A percentile compares a stretch with the other conserved stretches of the same genome.
Evolutionary conservation across 2,888 invertebrate species (phyloP).

Genomic region (Plusia festucae): DNA sequence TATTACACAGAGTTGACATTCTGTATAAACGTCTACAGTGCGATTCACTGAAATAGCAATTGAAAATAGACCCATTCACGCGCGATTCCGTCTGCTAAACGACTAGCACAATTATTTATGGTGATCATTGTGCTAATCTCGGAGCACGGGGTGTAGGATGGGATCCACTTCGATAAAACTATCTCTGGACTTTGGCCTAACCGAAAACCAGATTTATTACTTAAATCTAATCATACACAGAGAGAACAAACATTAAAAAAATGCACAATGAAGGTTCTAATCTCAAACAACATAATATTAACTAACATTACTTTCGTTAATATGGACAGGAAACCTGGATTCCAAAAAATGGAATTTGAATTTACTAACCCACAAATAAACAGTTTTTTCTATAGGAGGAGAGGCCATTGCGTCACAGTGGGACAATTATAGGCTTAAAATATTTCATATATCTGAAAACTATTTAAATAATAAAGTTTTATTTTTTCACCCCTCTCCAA

Average conservation of each 20-base stretch:
- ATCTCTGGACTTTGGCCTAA: background rate
- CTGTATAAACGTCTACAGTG: conserved; percentile 11
- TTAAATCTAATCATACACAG: no score
- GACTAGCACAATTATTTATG: conserved; percentile 38
- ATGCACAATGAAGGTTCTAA: no score
- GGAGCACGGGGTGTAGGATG: conserved; percentile 3
- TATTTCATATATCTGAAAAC: no score
- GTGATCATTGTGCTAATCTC: conserved; percentile 31
- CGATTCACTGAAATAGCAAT: conserved; percentile 36
- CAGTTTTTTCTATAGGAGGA: no score
- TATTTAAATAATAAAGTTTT: background rate
- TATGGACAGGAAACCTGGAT: no score
- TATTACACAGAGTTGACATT: background rate
- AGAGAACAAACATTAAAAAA: no score
- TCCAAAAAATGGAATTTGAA: no score
- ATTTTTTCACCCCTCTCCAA: conserved; percentile 11
- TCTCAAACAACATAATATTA: no score
- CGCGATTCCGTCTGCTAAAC: conserved; percentile 32
- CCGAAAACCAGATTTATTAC: background rate
- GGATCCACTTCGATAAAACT: background rate
- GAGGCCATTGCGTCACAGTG: no score
- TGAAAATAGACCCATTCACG: conserved; percentile 39
- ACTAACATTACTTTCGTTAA: no score
- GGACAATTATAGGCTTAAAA: no score
- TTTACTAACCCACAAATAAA: no score